phyloP scores from a whole-genome alignment of 2,113 vertebrate species.

The Panurus biarmicus region DNA sequence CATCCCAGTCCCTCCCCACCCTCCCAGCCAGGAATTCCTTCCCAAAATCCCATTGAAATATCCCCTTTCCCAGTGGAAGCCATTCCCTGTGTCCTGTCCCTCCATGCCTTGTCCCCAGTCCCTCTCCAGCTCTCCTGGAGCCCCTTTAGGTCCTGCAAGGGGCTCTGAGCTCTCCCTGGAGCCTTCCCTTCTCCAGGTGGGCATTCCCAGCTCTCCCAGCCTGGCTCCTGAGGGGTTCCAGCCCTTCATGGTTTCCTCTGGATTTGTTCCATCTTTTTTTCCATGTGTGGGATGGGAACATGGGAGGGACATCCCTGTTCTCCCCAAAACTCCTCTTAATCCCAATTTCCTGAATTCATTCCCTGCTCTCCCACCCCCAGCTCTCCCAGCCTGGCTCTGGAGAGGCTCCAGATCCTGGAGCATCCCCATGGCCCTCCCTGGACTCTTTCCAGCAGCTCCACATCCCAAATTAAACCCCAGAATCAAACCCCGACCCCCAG shows the following conservation, averaged over 20 bases:
- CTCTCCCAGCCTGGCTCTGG: neutral
- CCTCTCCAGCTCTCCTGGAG: neutral
- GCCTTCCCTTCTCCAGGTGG: accelerated
- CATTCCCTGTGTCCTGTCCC: neutral
- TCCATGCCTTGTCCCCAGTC: neutral
- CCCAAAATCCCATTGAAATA: neutral
- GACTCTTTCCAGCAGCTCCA: neutral
- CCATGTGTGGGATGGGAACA: no score
- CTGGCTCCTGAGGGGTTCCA: neutral
- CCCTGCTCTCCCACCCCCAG: neutral
- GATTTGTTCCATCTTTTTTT: neutral
- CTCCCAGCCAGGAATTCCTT: neutral
- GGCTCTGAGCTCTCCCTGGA: neutral
- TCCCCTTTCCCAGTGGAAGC: neutral
- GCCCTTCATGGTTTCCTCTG: neutral
- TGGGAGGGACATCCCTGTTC: neutral
- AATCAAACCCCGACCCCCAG: neutral
- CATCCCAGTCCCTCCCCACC: neutral
- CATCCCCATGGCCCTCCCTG: no score
- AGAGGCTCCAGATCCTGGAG: neutral
- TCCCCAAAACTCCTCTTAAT: no score
- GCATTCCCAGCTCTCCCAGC: neutral
- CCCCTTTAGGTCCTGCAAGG: neutral
- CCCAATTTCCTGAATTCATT: neutral
- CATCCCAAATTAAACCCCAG: neutral